Conservation (phyloP, 1,140 invertebrate species). For the Probaryconus sp. region DNA sequence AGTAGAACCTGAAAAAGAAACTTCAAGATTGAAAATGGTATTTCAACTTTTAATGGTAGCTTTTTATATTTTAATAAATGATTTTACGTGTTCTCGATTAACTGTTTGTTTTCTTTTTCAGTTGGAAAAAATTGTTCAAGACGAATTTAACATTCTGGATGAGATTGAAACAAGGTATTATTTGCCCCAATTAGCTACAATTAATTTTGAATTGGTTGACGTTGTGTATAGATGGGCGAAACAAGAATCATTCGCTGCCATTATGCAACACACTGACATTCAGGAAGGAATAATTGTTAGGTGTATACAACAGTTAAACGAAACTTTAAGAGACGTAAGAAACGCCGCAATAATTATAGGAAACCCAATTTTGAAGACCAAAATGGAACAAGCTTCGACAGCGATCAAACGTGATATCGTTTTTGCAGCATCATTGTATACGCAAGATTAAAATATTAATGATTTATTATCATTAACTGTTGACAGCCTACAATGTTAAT, state of each 20-base stretch:
- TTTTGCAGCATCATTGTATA: conserved; percentile 98
- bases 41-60: too few species aligned
- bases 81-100: conserved; percentile 15
- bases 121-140: conserved; percentile 62
- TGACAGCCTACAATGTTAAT: too few species aligned
- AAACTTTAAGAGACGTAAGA: conserved; percentile 93
- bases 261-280: conserved; percentile 94
- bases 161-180: conserved; percentile 65
- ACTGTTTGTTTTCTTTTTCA: conserved; percentile 20
- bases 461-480: conserved; percentile 1
- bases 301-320: conserved; percentile 97
- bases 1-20: conserved; percentile 34
- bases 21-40: conserved; percentile 66
- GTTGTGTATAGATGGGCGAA: conserved; percentile 98
- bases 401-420: conserved; percentile 98
- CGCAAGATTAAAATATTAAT: conserved; percentile 77
- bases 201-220: conserved; percentile 94
- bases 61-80: too few species aligned
- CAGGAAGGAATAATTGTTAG: conserved; percentile 99
- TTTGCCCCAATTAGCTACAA: conserved; percentile 79
- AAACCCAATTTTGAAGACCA: conserved; percentile 91
- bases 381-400: conserved; percentile 96
- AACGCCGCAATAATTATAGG: conserved; percentile 96
- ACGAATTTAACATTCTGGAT: conserved; percentile 67
- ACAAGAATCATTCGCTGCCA: conserved; percentile 93